These are phyloP conservation scores for Columba livia DNA, from an alignment of 2,113 vertebrate genomes.

Conservation along the genomic window DNA sequence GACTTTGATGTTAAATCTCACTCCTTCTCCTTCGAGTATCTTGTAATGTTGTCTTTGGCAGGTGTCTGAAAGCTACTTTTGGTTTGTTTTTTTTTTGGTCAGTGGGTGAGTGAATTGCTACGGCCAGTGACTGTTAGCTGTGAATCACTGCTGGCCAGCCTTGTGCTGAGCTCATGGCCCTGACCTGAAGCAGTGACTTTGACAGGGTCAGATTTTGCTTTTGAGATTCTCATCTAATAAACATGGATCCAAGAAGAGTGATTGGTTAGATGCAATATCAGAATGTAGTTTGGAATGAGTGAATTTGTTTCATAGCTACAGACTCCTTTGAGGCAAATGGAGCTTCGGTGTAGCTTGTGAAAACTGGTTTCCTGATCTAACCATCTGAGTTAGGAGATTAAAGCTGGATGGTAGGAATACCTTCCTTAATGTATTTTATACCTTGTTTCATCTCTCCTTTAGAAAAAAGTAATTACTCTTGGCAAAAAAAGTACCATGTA, in stretches of 20 bases:
- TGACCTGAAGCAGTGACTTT: not conserved
- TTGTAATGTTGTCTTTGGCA: not conserved
- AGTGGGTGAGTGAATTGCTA: not conserved
- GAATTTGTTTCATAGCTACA: not conserved
- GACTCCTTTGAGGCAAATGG: not conserved
- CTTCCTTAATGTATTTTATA: not conserved
- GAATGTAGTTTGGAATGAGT: not conserved
- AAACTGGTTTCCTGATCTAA: not conserved
- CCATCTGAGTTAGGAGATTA: not conserved
- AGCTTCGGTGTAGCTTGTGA: not conserved
- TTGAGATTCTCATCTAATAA: not conserved
- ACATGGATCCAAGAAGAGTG: not conserved
- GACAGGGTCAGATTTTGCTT: not conserved
- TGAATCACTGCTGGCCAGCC: not conserved
- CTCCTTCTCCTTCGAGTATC: not conserved
- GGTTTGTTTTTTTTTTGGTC: not conserved
- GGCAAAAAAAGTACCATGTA: not conserved
- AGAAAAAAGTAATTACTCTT: not conserved
- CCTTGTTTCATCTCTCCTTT: not conserved
- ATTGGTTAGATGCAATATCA: not conserved
- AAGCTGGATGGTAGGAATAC: not conserved
- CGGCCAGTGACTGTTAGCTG: not conserved
- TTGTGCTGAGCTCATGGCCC: not conserved
- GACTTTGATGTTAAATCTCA: not conserved
- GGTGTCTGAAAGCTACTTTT: not conserved